phyloP scores from a whole-genome alignment of 2,888 invertebrate genomes.

The Masnerella sp. region DNA sequence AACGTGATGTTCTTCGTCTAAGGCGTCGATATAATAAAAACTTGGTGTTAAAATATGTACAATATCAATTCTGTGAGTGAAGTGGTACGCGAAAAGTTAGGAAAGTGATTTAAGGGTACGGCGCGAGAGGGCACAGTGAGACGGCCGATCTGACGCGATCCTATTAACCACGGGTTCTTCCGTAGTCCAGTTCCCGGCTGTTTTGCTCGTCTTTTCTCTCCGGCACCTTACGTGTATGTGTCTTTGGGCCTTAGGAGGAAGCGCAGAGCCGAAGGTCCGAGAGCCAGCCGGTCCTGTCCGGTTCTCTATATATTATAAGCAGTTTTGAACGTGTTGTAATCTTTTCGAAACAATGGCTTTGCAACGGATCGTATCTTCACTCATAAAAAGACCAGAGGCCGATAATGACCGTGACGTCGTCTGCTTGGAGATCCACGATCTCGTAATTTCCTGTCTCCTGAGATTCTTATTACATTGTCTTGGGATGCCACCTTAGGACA shows the following conservation, averaged over 20 bases:
- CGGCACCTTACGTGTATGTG: constrained; percentile 54
- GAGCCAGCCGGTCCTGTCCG: constrained; percentile 64
- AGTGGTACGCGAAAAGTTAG: too few species aligned
- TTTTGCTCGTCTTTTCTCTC: constrained; percentile 42
- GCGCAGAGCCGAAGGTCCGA: constrained; percentile 60
- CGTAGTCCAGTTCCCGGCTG: constrained; percentile 44
- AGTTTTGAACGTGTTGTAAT: constrained; percentile 77
- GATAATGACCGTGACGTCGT: constrained; percentile 74
- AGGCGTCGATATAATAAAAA: too few species aligned
- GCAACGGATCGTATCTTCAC: constrained; percentile 66
- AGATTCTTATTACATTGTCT: constrained; percentile 52
- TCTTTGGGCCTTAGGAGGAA: constrained; percentile 55
- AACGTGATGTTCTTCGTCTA: too few species aligned
- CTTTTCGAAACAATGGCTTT: constrained; percentile 77
- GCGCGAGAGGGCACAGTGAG: constrained; percentile 27
- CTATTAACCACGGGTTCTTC: constrained; percentile 62
- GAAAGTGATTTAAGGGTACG: constrained; percentile 28
- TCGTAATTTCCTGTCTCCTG: constrained; percentile 62
- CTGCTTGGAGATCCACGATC: constrained; percentile 63
- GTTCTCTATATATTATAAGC: constrained; percentile 75
- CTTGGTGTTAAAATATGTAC: too few species aligned
- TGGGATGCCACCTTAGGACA: constrained; percentile 39
- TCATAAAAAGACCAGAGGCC: constrained; percentile 73
- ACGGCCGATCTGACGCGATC: constrained; percentile 55
- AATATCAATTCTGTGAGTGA: too few species aligned